Base-by-base conservation (phyloP, 1,140 invertebrate species). In the Mycetomoellerius zeteki region DNA sequence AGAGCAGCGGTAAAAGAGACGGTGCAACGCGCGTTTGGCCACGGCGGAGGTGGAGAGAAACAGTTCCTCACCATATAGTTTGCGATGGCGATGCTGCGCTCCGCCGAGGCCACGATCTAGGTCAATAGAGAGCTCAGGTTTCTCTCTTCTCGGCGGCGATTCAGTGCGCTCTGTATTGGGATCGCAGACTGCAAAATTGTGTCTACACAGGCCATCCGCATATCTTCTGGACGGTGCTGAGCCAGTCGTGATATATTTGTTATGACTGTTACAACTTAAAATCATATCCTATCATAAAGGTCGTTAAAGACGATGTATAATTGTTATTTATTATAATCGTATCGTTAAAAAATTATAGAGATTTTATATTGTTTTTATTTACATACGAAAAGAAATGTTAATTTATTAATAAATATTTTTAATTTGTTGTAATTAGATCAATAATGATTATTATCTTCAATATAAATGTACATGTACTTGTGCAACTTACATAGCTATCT, bases 41-140 rank as follows among this genome's bases (percentile, higher is more conserved):
- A 19, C 47, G 19, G 52, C 62, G 16, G 27, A 37, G 64, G 54
- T 37, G 37, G 65, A 86, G 52, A 69, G 72, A 52, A 56, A 47
- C 69, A 12, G 37, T 73, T 73, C 16, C 65, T 76, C 54, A 16
- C 27, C 30, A 21, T 80, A 16, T 24, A 75, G 69, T 89, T 81
- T 80, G 60, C 67, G 33, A 80, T 72, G 65, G 56, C 43, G 47
- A 37, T 52, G 75, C 58, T 86, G 81, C 56, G 50, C 77, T 76
- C 27, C n/a, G 56, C 14, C 24, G 88, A 87, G 89, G 86, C 87
- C 90, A 87, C 90, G 87, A 90, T 91, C 86, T 92, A 82, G 91
- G 89, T 90, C 90, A 92, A 89, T 85, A 81, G 75, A 88, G 80
- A 92, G 81, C 69, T 81, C 76, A 71, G 67, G 65, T 87, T 86